Conservation (phyloP, 2,888 invertebrate species). For the Aquatica leii region DNA sequence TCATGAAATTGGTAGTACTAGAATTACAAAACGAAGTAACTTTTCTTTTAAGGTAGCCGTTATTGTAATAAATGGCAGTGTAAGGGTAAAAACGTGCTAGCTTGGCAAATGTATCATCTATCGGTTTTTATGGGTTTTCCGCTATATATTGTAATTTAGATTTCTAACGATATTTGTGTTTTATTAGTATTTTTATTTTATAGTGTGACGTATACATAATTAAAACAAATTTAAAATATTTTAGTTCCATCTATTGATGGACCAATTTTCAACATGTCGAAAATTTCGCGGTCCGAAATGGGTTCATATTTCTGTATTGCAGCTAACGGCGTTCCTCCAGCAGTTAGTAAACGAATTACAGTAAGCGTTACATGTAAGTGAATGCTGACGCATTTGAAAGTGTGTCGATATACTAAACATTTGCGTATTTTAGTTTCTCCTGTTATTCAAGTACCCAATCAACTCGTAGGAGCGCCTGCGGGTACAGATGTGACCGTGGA, state of each 20-base stretch:
- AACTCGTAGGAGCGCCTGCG: conserved; percentile 87
- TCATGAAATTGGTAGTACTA: no score
- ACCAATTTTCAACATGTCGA: conserved; percentile 52
- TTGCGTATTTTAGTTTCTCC: conserved; percentile 77
- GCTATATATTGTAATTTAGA: conserved; percentile 28
- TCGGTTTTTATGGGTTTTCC: conserved; percentile 25
- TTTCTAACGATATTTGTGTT: conserved; percentile 46
- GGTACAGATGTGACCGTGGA: conserved; percentile 87
- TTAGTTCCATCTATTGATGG: neutral
- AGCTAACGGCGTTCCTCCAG: conserved; percentile 86
- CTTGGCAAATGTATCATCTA: conserved; percentile 46
- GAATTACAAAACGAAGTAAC: no score
- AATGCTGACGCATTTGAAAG: neutral
- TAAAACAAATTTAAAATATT: no score
- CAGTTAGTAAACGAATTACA: conserved; percentile 87
- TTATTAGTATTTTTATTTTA: conserved; percentile 1
- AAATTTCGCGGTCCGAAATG: conserved; percentile 89
- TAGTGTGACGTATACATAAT: no score
- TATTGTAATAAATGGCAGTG: conserved; percentile 46
- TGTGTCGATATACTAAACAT: no score
- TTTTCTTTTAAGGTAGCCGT: conserved; percentile 44
- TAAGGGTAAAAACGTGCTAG: conserved; percentile 46
- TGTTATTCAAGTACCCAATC: conserved; percentile 90
- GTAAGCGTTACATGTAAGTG: conserved; percentile 92
- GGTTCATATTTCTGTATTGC: conserved; percentile 91